Evolutionary conservation across 2,888 invertebrate species (phyloP).

Genomic region (Oscheius myriophilus): DNA sequence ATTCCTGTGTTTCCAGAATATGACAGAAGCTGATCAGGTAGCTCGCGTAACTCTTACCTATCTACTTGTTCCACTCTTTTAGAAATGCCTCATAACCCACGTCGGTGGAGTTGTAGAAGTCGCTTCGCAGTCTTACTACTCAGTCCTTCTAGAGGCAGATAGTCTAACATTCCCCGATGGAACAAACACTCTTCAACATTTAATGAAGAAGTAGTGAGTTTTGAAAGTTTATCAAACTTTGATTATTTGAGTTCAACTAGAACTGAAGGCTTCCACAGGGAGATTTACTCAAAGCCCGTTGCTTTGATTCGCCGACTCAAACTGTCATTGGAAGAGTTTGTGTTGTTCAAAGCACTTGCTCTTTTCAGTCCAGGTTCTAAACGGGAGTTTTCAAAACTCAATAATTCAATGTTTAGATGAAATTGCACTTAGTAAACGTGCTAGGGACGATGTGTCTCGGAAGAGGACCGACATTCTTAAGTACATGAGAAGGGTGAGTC

Average conservation of each 20-base stretch:
- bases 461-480: conserved; percentile 15
- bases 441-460: conserved; percentile 13
- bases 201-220: conserved; percentile 1
- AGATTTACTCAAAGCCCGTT: conserved; percentile 49
- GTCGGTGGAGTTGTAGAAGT: conserved; percentile 50
- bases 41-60: background rate
- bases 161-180: conserved; percentile 52
- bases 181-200: conserved; percentile 35
- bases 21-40: conserved; percentile 52
- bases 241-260: conserved; percentile 19
- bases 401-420: conserved; percentile 1
- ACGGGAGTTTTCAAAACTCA: too few relatives aligned
- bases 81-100: conserved; percentile 38
- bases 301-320: conserved; percentile 37
- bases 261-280: conserved; percentile 40
- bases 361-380: conserved; percentile 46
- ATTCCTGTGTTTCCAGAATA: conserved; percentile 43
- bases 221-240: background rate
- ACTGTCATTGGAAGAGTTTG: conserved; percentile 44
- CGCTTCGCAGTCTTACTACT: conserved; percentile 49
- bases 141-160: conserved; percentile 40
- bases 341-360: conserved; percentile 52
- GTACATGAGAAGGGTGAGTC: conserved; percentile 17
- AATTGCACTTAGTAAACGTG: conserved; percentile 6
- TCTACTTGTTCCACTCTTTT: background rate